These are phyloP conservation scores for Chelidonichthys spinosus DNA, from an alignment of 2,797 vertebrate species.

Conservation along the genomic window DNA sequence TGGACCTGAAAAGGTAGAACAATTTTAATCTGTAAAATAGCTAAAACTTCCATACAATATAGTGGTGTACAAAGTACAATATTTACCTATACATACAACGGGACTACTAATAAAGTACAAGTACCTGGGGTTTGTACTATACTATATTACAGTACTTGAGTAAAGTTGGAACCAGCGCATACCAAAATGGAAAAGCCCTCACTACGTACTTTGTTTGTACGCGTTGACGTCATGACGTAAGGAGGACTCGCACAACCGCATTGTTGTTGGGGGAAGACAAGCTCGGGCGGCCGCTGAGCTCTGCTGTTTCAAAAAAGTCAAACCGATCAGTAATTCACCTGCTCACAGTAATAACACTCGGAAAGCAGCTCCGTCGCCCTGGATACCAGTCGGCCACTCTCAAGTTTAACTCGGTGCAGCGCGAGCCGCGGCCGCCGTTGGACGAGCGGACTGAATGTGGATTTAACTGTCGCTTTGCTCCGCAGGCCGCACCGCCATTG, in stretches of 20 bases:
- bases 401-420: conserved; percentile 49
- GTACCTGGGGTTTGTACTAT: not conserved
- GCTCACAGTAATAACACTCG: conserved; percentile 14
- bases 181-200: not conserved
- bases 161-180: not conserved
- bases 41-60: too few species aligned
- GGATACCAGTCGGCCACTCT: conserved; percentile 62
- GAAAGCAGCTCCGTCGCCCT: conserved; percentile 63
- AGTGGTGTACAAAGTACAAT: too few species aligned
- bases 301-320: conserved; percentile 45
- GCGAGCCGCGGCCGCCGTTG: conserved; percentile 66
- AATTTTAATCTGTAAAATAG: too few species aligned
- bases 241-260: conserved; percentile 78
- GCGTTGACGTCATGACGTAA: conserved; percentile 69
- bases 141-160: not conserved
- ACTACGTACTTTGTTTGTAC: conserved; percentile 21
- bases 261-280: conserved; percentile 87
- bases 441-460: conserved; percentile 78
- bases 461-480: conserved; percentile 77
- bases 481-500: conserved; percentile 84
- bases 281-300: conserved; percentile 70
- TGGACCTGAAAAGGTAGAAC: too few species aligned
- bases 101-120: not conserved
- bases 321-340: conserved; percentile 26
- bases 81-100: too few species aligned